These are phyloP conservation scores for Aphidius gifuensis DNA, from an alignment of 1,140 invertebrate genomes.

Conservation along the genomic window DNA sequence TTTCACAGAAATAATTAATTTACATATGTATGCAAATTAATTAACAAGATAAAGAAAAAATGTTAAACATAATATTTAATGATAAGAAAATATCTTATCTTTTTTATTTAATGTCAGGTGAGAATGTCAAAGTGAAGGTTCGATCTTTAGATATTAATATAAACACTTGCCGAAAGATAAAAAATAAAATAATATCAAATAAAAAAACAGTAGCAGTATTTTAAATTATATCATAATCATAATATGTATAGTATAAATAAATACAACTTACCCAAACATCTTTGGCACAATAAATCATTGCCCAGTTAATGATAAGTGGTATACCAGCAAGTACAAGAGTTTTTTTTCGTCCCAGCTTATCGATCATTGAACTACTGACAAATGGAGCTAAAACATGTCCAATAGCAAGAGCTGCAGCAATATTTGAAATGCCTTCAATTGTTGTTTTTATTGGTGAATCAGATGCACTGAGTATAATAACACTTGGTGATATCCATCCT, in stretches of 20 bases:
- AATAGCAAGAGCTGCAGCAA: slow-evolving; percentile 48
- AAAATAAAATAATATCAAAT: too few species aligned
- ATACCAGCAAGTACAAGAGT: slow-evolving; percentile 60
- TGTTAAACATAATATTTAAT: too few species aligned
- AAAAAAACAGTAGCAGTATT: too few species aligned
- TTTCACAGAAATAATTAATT: too few species aligned
- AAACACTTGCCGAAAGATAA: too few species aligned
- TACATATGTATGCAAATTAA: too few species aligned
- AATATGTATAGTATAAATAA: neutral
- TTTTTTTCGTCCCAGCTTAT: slow-evolving; percentile 63
- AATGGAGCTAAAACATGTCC: slow-evolving; percentile 50
- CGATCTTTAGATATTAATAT: neutral
- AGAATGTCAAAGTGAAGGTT: neutral
- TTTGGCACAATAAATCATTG: slow-evolving; percentile 57
- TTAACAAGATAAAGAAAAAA: too few species aligned
- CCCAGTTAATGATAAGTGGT: slow-evolving; percentile 62
- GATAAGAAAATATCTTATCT: neutral
- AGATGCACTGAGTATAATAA: slow-evolving; percentile 40
- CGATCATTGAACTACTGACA: slow-evolving; percentile 38
- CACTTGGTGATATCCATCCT: slow-evolving; percentile 52
- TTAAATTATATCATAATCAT: too few species aligned
- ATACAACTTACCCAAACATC: slow-evolving; percentile 52
- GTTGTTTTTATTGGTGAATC: slow-evolving; percentile 32
- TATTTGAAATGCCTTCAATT: slow-evolving; percentile 42
- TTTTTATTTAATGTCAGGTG: neutral